Evolutionary conservation across 2,113 vertebrate genomes (phyloP), one percentile per base, ranked within the genome.

Genomic region (Variabilichromis moorii): DNA sequence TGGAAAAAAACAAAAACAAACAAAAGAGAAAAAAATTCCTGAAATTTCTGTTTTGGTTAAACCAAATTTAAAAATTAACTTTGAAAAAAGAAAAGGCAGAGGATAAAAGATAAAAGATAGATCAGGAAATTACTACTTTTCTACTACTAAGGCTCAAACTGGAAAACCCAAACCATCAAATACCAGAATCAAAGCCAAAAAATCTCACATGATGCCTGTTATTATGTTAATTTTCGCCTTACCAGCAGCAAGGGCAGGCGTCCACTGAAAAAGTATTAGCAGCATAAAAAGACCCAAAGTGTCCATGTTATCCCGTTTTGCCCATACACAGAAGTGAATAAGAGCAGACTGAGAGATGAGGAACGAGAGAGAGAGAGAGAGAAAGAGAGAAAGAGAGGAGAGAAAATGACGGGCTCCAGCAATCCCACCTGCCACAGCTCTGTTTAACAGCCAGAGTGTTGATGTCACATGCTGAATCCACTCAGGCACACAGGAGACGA

Each of bases 291-390:
- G 86, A 86, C 89, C 86, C 90, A 92, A 82, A 88, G 61, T 90
- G 83, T 95, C 95, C 96, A 96, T 96, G 91, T 92, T 93, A 91
- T 82, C 61, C 86, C 81, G 37, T 45, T 83, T 86, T 82, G 76
- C 61, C 94, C 94, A 94, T 92, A 90, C 86, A 92, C 88, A 91
- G 80, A 88, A 94, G 91, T 92, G 93, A 91, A 89, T 88, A 80
- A 90, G 83, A 47, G 86, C 35, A 57, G 85, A 91, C 79, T 51
- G 88, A 85, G 87, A 86, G 87, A 92, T 93, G 93, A 89, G 59
- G 89, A 90, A 86, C 66, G 26, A 92, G 86, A 26, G 40, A 61
- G 89, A 54, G 80, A 40, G 76, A 42, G 89, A 63, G 79, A 35
- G 73, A 37, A 78, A 42, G 78, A 9, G 54, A 24, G 73, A 45